Conservation (phyloP, 2,888 invertebrate species). For the Lysandra coridon region DNA sequence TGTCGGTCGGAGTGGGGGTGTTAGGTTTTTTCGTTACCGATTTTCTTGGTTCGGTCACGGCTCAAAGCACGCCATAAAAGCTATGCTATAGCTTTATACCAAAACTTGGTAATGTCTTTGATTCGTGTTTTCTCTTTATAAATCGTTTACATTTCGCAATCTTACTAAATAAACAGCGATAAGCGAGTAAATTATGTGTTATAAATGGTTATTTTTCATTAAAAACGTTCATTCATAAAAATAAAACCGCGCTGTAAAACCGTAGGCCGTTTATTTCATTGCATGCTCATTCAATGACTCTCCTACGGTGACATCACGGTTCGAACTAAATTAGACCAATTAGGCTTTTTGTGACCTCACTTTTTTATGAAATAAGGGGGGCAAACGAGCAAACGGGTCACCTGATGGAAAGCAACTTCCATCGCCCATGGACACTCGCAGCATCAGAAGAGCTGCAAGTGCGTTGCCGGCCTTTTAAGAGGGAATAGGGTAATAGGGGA, state of each 20-base stretch:
- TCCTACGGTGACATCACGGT: neutral
- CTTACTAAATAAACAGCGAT: slow-evolving; percentile 21
- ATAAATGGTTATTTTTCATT: slow-evolving; percentile 10
- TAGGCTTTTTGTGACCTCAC: neutral
- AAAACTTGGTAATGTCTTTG: neutral
- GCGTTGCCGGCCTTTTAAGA: no score
- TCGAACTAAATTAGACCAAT: neutral
- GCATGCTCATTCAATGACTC: neutral
- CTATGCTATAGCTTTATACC: neutral
- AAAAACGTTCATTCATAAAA: slow-evolving; percentile 24
- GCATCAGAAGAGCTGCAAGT: no score
- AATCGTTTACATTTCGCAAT: slow-evolving; percentile 22
- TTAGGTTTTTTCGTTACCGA: no score
- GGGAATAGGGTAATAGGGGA: no score
- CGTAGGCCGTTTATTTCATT: neutral
- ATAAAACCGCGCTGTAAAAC: neutral
- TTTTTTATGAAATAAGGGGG: no score
- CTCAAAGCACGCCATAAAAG: no score
- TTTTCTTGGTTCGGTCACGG: no score
- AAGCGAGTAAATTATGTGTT: slow-evolving; percentile 18
- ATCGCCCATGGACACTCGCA: no score
- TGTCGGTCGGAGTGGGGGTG: no score
- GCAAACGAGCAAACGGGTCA: no score
- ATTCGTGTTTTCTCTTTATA: neutral
- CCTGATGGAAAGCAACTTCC: no score